Conservation (phyloP, 2,888 invertebrate genomes). For the Pediacus dermestoides region DNA sequence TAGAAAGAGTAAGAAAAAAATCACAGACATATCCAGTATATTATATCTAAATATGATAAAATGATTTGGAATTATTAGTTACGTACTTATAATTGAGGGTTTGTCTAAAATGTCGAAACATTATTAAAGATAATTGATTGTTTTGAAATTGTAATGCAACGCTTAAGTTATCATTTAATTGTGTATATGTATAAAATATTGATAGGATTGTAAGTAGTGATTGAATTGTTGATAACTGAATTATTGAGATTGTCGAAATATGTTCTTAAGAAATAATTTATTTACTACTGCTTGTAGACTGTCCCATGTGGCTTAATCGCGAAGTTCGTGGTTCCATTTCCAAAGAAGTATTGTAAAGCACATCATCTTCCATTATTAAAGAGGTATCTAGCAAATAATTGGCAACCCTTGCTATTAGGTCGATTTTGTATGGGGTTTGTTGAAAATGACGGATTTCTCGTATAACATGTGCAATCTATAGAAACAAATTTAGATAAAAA, state of each 20-base stretch:
- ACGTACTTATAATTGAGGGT: too few relatives aligned
- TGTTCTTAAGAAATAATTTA: too few relatives aligned
- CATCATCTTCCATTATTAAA: conserved; percentile 73
- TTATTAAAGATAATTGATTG: too few relatives aligned
- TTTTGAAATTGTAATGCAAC: too few relatives aligned
- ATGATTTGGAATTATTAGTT: too few relatives aligned
- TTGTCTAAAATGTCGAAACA: too few relatives aligned
- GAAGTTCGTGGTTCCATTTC: conserved; percentile 79
- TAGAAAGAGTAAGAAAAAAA: conserved; percentile 1
- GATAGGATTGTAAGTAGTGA: too few relatives aligned
- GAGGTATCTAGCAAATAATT: conserved; percentile 77
- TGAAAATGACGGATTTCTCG: conserved; percentile 88
- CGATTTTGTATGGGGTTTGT: conserved; percentile 88
- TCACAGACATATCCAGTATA: conserved; percentile 1
- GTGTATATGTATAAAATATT: too few relatives aligned
- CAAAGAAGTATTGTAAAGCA: conserved; percentile 75
- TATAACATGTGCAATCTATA: conserved; percentile 85
- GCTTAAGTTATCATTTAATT: too few relatives aligned
- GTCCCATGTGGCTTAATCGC: conserved; percentile 51
- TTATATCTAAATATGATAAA: too few relatives aligned
- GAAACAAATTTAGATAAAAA: conserved; percentile 11
- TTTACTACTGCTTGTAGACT: conserved; percentile 3
- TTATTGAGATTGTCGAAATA: too few relatives aligned
- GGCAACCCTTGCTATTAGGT: conserved; percentile 75
- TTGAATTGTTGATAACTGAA: too few relatives aligned